These are phyloP conservation scores for Pandemis heparana DNA, from an alignment of 2,888 invertebrate species.

Conservation along the genomic window DNA sequence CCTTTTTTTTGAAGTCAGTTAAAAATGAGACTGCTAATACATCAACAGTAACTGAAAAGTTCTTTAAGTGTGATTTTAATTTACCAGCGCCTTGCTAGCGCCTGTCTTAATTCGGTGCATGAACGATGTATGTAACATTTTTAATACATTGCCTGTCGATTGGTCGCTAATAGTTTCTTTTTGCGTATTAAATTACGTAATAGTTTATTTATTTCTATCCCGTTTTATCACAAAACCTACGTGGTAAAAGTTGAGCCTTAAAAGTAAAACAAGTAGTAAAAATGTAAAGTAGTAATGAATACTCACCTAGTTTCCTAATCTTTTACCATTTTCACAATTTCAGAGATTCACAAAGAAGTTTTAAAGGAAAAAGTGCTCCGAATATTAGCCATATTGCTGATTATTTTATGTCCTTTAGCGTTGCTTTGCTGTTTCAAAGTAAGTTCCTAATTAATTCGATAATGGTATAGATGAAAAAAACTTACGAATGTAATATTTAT, in stretches of 20 bases:
- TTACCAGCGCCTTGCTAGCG: neutral
- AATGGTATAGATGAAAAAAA: too few relatives aligned
- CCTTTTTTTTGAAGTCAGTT: too few relatives aligned
- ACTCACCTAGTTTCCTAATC: neutral
- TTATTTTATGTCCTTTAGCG: conserved; percentile 59
- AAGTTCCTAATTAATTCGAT: too few relatives aligned
- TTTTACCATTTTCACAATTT: conserved; percentile 40
- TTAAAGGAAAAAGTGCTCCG: conserved; percentile 55
- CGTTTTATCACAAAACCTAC: too few relatives aligned
- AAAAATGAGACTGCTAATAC: too few relatives aligned
- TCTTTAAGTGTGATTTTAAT: neutral
- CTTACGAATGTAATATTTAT: too few relatives aligned
- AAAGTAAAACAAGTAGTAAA: neutral
- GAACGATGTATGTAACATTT: neutral
- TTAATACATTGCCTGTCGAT: neutral
- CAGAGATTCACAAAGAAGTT: conserved; percentile 54
- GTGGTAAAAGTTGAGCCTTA: neutral
- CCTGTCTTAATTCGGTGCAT: neutral
- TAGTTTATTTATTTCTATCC: too few relatives aligned
- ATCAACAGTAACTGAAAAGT: too few relatives aligned
- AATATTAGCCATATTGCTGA: conserved; percentile 52
- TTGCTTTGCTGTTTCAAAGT: conserved; percentile 60
- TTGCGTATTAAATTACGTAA: neutral
- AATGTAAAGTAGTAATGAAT: neutral
- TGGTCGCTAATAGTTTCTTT: neutral